Percentiles rank a stretch among this genome's conserved stretches.
Conservation (phyloP, 2,888 invertebrate species). For the Lathronympha strigana region DNA sequence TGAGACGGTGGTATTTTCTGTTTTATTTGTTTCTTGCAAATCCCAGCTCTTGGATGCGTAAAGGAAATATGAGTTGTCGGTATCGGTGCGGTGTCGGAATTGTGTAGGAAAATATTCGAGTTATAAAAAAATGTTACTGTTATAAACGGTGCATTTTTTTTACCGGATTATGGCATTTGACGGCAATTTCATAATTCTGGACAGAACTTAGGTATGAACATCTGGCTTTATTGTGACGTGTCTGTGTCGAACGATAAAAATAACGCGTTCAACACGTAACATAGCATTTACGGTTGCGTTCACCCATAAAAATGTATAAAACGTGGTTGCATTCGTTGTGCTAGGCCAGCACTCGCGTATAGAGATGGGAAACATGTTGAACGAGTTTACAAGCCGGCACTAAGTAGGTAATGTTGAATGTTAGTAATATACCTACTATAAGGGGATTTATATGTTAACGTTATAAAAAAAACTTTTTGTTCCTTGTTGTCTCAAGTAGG, state of each 20-base stretch:
- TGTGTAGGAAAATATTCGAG: no score
- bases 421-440: no score
- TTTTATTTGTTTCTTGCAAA: constrained; percentile 29
- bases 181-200: no score
- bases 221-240: neutral
- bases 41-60: constrained; percentile 9
- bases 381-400: no score
- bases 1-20: constrained; percentile 26
- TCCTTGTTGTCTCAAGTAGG: no score
- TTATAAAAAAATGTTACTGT: neutral
- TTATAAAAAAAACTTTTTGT: no score
- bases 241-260: constrained; percentile 18
- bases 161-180: no score
- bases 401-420: no score
- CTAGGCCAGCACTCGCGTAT: constrained; percentile 29
- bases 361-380: constrained; percentile 1
- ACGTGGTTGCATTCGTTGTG: constrained; percentile 25
- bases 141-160: no score
- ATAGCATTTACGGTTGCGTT: constrained; percentile 18
- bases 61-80: constrained; percentile 2
- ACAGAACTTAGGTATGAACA: no score
- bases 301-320: constrained; percentile 33
- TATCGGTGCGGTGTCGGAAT: constrained; percentile 7
- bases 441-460: no score
- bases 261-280: constrained; percentile 9